Percentiles rank a stretch among this genome's conserved stretches.
Conservation (phyloP, 2,113 vertebrate genomes). For the Sclerurus mexicanus region DNA sequence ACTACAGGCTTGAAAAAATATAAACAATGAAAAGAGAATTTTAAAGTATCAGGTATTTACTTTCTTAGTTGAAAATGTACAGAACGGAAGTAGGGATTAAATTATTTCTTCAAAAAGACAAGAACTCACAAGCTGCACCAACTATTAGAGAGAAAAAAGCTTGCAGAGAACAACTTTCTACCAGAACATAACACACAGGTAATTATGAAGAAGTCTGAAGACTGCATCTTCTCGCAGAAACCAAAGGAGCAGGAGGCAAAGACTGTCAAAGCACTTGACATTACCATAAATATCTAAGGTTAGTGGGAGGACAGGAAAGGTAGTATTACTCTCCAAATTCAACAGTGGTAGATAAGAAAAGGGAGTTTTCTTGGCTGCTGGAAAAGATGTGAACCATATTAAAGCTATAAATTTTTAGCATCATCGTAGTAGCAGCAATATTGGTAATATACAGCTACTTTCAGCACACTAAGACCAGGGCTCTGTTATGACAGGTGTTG, state of each 20-base stretch:
- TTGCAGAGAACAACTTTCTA: not conserved
- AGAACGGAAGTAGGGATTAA: not conserved
- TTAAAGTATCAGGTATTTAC: not conserved
- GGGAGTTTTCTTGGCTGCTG: not conserved
- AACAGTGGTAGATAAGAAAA: not conserved
- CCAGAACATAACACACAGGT: not conserved
- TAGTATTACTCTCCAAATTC: not conserved
- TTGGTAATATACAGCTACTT: not conserved
- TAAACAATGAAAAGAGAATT: not conserved
- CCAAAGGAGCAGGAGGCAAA: not conserved
- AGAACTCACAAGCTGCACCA: not conserved
- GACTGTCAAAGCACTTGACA: not conserved
- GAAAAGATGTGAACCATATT: not conserved
- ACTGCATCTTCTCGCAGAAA: not conserved
- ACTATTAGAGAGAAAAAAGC: not conserved
- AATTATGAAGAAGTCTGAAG: not conserved
- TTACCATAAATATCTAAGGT: not conserved
- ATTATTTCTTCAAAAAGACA: not conserved
- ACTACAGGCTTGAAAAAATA: not conserved
- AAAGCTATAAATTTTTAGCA: not conserved
- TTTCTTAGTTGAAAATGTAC: not conserved
- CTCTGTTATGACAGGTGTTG: not conserved
- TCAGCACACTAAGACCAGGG: not conserved
- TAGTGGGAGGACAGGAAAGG: not conserved
- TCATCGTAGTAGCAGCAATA: not conserved